Percentiles rank a stretch among this genome's conserved stretches.
Evolutionary conservation across 1,140 invertebrate genomes (phyloP).

Genomic region (Bacillus rossius): DNA sequence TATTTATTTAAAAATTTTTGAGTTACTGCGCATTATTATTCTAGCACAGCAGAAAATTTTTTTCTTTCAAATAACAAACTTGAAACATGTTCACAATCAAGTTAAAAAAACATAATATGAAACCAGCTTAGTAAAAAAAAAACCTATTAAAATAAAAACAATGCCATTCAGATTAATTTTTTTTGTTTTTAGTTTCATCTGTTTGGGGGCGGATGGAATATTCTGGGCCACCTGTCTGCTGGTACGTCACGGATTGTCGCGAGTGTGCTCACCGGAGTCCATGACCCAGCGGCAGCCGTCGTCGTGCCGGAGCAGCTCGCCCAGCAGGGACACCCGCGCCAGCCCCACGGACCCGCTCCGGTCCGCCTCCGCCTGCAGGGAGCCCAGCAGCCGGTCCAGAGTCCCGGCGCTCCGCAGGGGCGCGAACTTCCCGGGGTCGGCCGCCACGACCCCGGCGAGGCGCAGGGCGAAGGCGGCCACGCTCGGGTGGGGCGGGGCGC

Average conservation of each 20-base stretch:
- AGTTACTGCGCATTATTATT: no score
- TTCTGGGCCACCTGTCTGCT: neutral
- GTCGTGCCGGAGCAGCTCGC: constrained; percentile 8
- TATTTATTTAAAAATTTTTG: no score
- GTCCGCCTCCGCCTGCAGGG: neutral
- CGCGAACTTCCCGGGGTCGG: constrained; percentile 7
- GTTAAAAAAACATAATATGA: neutral
- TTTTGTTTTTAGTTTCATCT: neutral
- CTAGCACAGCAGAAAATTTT: no score
- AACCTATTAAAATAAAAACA: neutral
- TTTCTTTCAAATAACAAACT: no score
- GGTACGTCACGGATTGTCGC: neutral
- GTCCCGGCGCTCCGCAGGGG: neutral
- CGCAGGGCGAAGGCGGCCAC: constrained; percentile 46
- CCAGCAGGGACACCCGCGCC: constrained; percentile 7
- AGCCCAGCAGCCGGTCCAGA: neutral
- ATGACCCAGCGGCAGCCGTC: constrained; percentile 5
- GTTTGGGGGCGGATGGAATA: neutral
- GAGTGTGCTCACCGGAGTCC: constrained; percentile 2
- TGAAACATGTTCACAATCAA: no score
- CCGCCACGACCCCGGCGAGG: constrained; percentile 43
- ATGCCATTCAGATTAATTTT: neutral
- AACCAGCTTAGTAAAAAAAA: neutral
- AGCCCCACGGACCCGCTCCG: constrained; percentile 7
- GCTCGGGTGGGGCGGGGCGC: constrained; percentile 38